Conservation (phyloP, 1,140 invertebrate genomes). For the Procambarus clarkii region DNA sequence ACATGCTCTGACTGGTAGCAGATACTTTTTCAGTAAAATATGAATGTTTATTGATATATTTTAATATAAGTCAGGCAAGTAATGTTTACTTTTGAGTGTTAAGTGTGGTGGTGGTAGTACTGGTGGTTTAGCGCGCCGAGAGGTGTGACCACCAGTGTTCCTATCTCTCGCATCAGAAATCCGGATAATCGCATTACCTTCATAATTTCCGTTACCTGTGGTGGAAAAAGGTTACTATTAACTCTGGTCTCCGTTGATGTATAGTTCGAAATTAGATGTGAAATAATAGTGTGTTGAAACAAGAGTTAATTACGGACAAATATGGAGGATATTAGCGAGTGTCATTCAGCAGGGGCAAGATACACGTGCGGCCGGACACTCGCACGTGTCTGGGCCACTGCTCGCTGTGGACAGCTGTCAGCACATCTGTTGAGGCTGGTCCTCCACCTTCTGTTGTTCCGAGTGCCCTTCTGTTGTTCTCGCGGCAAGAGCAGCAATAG, state of each 20-base stretch:
- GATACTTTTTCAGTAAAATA: no score
- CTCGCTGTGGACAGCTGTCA: not conserved
- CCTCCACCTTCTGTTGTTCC: not conserved
- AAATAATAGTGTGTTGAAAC: not conserved
- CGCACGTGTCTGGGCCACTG: not conserved
- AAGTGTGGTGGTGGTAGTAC: not conserved
- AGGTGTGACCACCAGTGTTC: not conserved
- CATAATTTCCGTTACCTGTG: not conserved
- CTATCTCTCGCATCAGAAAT: not conserved
- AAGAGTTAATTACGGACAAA: not conserved
- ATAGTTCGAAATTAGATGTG: not conserved
- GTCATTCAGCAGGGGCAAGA: not conserved
- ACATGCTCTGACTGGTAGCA: no score
- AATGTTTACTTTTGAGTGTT: no score
- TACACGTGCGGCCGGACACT: not conserved
- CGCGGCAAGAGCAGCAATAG: not conserved
- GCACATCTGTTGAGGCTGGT: not conserved
- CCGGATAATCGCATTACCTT: not conserved
- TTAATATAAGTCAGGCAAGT: no score
- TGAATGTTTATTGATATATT: no score
- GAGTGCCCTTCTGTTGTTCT: not conserved
- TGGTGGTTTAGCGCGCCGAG: not conserved
- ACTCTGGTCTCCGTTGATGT: not conserved
- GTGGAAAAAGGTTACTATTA: not conserved
- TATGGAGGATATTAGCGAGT: not conserved